Evolutionary conservation across 2,888 invertebrate species (phyloP), one percentile per base, ranked within the genome.

Genomic region (Dendrolimus pini): DNA sequence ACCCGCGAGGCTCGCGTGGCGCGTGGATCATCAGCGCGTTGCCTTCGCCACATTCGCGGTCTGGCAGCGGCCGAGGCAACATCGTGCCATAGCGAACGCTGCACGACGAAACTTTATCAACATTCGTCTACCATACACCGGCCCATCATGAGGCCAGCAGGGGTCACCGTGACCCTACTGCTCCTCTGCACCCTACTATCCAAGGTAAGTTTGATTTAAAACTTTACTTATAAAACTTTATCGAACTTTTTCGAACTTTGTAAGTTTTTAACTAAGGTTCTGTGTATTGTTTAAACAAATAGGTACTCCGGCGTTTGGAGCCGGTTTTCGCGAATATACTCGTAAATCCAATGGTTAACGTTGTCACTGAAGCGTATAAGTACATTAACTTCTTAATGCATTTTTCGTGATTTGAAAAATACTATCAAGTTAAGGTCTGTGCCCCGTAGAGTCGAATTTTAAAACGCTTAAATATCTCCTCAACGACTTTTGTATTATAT

Each of bases 61-160:
- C 77, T 74, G 83, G 75, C 81, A 74, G 76, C 78, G 68, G 80
- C 72, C 80, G 73, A 80, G 86, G 82, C 81, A 81, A 80, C 80
- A 77, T 80, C 82, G 74, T 71, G 79, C 75, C 71, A 74, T 73
- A 78, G 81, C 83, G 78, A 73, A 71, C 65, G 68, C 69, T 77
- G 71, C 66, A 62, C 67, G 61, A 61, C 69, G 69, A 65, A 74
- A 80, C 82, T 80, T 85, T 83, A 74, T 63, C 68, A 78, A 71
- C 73, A 77, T 75, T 71, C 76, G 77, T 69, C 66, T 64, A 65
- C 57, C 59, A 58, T 60, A 64, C 55, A 67, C 63, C 62, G 63
- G 65, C 71, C 63, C 71, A 79, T 63, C 74, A 89, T 88, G 88
- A 82, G 82, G 83, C 71, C 74, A 68, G 70, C 72, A 69, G 67